Evolutionary conservation across 2,888 invertebrate species (phyloP), one percentile per base, ranked within the genome.

Genomic region (Drosophila robusta): DNA sequence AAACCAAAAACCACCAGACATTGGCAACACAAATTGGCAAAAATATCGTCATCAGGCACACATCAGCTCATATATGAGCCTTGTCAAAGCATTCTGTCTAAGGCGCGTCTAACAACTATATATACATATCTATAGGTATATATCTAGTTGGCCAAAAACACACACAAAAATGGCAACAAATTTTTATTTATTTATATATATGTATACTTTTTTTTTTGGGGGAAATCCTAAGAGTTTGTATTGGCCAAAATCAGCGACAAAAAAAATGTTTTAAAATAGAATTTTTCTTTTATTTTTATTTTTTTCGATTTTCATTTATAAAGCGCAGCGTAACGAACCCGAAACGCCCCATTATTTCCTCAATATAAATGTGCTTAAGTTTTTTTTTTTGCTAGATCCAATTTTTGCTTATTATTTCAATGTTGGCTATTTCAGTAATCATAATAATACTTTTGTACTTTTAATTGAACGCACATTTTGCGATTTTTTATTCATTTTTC

Each of bases 131-230:
- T 24, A 9, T 29, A 29, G 6, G 16, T 39, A 4, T 16, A 8
- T 39, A 39, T 16, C 16, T 39, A 4, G 4, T 46, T 71, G 64
- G 60, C 78, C 68, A 77, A 55, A 55, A 55, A n/a, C 41, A 44
- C 14, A 49, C 51, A 77, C 89, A 56, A 68, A 82, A 88, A 82
- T 88, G 89, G 89, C 89, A 69, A 73, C 46, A 86, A 70, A 60
- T 69, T 72, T 62, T 46, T 47, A 29, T 62, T 47, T 57, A 12
- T 50, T 32, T 26, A 18, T 18, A 38, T 46, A 26, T 54, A n/a
- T 36, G 56, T 50, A 42, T 56, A 24, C 42, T 63, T 58, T 41
- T 14, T 36, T 22, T 61, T 61, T 57, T 50, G 55, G 78, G 81
- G 81, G 81, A 88, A 82, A 79, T 86, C 81, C 81, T 82, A 75